Base-by-base conservation (phyloP, 2,113 vertebrate species). In the Platysternon megacephalum region DNA sequence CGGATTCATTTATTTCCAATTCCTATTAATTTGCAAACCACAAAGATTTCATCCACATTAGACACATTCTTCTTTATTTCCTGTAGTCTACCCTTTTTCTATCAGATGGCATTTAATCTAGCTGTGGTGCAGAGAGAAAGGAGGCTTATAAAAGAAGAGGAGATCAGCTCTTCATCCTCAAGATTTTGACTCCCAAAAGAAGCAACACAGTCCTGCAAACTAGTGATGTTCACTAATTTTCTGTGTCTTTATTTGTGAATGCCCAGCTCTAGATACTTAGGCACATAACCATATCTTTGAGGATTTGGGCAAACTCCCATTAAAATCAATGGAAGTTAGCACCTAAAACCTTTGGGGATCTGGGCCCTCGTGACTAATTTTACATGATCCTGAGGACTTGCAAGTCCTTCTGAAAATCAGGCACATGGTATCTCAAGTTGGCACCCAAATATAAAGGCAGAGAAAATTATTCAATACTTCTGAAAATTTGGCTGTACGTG, bases 401-500 rank as follows among this genome's bases (percentile, higher is more conserved):
- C 61, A 65, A 7, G 32, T 35, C 7, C 14, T 65, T 17, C 61
- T 35, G 61, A 65, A 65, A 65, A 35, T 65, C 61, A 87, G 46
- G 17, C 16, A 2, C 52, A 74, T 28, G 21, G 61, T 5, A 56
- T 83, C 72, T 89, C 42, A 68, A 11, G 39, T 13, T n/a, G 1
- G 3, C 32, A 32, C 32, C 14, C 61, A 44, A 87, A 24, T 24
- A 65, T 94, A 86, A 78, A 1, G 1, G 12, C 28, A 83, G 32
- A 29, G 61, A 80, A 81, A 95, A 84, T 48, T 82, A 85, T 3
- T 76, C 46, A 82, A 17, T 14, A 72, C 12, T 29, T 42, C 12
- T 86, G 5, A 61, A 87, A 93, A 16, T 5, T 10, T 1, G 19
- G 16, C 0, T 0, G 10, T 2, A 35, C 8, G 0, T 79, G 46